These are phyloP conservation scores for Oncorhynchus gorbuscha DNA, from an alignment of 2,113 vertebrate genomes.

Conservation along the genomic window DNA sequence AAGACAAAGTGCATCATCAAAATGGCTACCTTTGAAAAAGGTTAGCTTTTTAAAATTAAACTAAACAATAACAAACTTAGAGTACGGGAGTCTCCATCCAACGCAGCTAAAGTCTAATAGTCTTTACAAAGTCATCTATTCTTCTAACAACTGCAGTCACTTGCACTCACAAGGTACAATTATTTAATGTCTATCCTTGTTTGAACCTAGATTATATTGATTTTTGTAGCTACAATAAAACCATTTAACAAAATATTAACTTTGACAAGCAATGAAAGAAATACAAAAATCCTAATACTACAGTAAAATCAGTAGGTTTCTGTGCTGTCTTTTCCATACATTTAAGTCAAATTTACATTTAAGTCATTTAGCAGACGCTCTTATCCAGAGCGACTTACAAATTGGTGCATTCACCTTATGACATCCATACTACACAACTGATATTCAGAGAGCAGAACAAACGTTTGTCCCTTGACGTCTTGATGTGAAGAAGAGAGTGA, in stretches of 20 bases:
- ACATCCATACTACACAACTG: slow-evolving; percentile 54
- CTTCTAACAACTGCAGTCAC: background rate
- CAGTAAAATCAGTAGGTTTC: background rate
- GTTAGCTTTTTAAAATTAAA: slow-evolving; percentile 32
- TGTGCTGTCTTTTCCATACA: slow-evolving; percentile 44
- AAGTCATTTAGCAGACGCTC: no score
- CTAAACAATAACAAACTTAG: slow-evolving; percentile 30
- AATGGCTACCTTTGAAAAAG: slow-evolving; percentile 26
- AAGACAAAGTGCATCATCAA: slow-evolving; percentile 23
- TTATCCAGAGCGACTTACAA: no score
- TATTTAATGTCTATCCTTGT: background rate
- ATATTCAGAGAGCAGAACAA: slow-evolving; percentile 56
- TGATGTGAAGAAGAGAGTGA: slow-evolving; percentile 57
- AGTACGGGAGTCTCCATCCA: background rate
- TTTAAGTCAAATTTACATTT: no score
- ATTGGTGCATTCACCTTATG: no score
- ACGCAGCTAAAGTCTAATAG: background rate
- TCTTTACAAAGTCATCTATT: background rate
- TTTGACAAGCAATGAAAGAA: background rate
- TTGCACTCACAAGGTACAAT: background rate
- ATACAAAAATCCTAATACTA: background rate
- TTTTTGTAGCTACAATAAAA: background rate
- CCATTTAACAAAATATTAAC: background rate
- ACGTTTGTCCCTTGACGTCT: slow-evolving; percentile 53
- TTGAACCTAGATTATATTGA: background rate